These are phyloP conservation scores for Pitta sordida DNA, from an alignment of 2,113 vertebrate genomes.

Conservation along the genomic window DNA sequence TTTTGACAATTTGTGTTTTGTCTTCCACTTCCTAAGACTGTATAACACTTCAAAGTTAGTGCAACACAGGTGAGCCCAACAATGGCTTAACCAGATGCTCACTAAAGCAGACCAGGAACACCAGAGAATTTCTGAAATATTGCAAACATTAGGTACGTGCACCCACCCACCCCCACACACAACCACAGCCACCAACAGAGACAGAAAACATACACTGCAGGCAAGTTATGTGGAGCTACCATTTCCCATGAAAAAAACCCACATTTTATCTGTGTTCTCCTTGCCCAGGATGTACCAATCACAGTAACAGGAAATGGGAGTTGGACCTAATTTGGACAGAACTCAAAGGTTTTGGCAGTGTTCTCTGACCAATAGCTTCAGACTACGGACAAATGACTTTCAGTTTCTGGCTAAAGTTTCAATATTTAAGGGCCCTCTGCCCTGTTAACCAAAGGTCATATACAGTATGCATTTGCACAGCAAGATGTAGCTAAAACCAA, in stretches of 20 bases:
- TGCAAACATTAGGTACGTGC: neutral
- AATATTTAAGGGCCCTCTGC: neutral
- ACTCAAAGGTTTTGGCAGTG: neutral
- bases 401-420: neutral
- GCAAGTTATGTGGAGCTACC: neutral
- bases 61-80: neutral
- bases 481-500: neutral
- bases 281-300: neutral
- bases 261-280: neutral
- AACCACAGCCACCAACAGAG: neutral
- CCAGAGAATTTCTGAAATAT: neutral
- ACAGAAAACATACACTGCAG: neutral
- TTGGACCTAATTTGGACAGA: neutral
- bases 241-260: neutral
- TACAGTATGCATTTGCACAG: neutral
- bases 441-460: neutral
- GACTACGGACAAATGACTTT: neutral
- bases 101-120: neutral
- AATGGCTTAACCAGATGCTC: neutral
- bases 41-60: neutral
- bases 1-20: conserved; percentile 11
- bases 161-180: neutral
- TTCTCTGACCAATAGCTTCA: neutral
- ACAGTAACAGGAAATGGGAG: neutral
- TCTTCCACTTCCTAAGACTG: conserved; percentile 33